These are phyloP conservation scores for Hirundichthys speculiger DNA, from an alignment of 2,113 vertebrate species.

Conservation along the genomic window DNA sequence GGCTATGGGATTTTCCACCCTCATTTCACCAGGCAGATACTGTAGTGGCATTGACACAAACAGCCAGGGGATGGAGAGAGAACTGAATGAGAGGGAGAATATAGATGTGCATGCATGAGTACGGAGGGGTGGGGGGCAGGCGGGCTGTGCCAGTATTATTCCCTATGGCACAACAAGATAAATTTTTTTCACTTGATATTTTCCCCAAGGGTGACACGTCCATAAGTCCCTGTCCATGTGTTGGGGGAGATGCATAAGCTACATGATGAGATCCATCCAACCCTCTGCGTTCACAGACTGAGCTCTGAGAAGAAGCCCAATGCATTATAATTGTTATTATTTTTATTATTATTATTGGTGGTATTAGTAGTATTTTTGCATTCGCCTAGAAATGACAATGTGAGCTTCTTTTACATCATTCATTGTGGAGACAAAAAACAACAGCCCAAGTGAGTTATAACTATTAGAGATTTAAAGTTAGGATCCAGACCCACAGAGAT, in stretches of 20 bases:
- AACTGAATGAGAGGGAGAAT: neutral
- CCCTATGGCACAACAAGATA: conserved; percentile 17
- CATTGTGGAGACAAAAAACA: neutral
- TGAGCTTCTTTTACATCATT: neutral
- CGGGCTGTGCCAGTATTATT: neutral
- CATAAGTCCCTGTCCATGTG: conserved; percentile 14
- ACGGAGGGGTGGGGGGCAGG: neutral
- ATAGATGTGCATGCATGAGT: conserved; percentile 12
- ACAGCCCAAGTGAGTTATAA: neutral
- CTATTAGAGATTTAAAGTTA: neutral
- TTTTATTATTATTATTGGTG: too few relatives aligned
- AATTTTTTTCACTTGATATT: conserved; percentile 28
- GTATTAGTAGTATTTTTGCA: too few relatives aligned
- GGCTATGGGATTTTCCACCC: conserved; percentile 35
- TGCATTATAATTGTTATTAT: neutral
- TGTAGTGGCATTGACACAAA: conserved; percentile 46
- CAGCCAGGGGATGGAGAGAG: conserved; percentile 32
- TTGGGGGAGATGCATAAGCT: conserved; percentile 13
- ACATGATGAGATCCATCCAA: conserved; percentile 22
- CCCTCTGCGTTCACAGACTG: neutral
- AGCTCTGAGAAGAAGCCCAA: conserved; percentile 2
- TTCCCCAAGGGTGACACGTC: conserved; percentile 4
- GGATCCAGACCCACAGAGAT: neutral
- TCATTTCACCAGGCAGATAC: conserved; percentile 27
- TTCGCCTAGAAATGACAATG: neutral